Evolutionary conservation across 2,797 vertebrate species (phyloP).

Genomic region (Odontamblyopus lacepedii): DNA sequence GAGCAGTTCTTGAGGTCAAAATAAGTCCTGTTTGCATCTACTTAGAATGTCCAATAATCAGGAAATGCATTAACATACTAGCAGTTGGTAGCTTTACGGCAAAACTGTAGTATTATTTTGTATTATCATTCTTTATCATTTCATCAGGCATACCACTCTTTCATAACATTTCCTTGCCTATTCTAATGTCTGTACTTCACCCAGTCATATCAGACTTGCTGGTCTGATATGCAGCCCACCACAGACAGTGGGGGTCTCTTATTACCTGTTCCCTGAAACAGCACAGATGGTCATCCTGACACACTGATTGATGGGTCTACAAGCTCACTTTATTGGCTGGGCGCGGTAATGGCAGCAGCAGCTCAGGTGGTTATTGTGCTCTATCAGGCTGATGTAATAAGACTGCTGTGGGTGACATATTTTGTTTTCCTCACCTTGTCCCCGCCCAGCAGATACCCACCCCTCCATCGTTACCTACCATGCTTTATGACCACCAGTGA

Average conservation of each 20-base stretch:
- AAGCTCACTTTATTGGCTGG: slow-evolving; percentile 55
- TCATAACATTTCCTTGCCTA: slow-evolving; percentile 39
- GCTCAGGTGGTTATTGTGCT: slow-evolving; percentile 74
- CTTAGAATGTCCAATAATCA: no score
- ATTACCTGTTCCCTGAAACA: slow-evolving; percentile 64
- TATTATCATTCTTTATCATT: not conserved
- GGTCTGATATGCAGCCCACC: slow-evolving; percentile 27
- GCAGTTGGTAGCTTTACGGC: no score
- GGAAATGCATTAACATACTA: no score
- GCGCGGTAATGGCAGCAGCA: slow-evolving; percentile 65
- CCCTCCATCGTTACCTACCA: slow-evolving; percentile 51
- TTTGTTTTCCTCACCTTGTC: slow-evolving; percentile 66
- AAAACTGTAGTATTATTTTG: not conserved
- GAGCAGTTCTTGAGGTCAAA: no score
- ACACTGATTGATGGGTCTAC: slow-evolving; percentile 67
- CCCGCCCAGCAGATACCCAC: slow-evolving; percentile 5
- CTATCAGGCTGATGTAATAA: slow-evolving; percentile 72
- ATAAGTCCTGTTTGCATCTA: no score
- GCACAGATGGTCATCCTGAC: slow-evolving; percentile 71
- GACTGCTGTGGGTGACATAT: slow-evolving; percentile 62
- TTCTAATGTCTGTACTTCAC: slow-evolving; percentile 18
- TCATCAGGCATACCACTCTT: not conserved
- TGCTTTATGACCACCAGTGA: slow-evolving; percentile 64
- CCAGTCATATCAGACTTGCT: slow-evolving; percentile 35
- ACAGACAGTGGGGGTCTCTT: slow-evolving; percentile 54